Evolutionary conservation across 1,140 invertebrate genomes (phyloP).

Genomic region (Plectus sambesii): DNA sequence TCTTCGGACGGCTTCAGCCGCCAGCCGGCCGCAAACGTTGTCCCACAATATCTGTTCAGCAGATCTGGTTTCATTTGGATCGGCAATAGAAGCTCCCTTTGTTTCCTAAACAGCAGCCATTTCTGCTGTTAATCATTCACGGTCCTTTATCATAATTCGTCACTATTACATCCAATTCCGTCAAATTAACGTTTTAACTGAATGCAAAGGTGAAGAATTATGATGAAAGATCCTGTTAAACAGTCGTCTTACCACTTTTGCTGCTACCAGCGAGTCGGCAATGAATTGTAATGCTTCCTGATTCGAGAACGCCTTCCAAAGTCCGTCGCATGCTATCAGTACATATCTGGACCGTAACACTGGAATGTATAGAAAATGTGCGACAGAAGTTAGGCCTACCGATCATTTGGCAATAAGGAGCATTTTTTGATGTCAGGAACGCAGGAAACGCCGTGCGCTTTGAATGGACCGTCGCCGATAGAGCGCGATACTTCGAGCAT

Average conservation of each 20-base stretch:
- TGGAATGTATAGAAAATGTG: slow-evolving; percentile 9
- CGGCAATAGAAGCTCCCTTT: too few species aligned
- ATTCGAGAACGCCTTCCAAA: slow-evolving; percentile 51
- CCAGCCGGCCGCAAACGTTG: slow-evolving; percentile 46
- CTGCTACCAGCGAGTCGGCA: slow-evolving; percentile 22
- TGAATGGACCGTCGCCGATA: slow-evolving; percentile 52
- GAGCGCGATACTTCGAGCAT: slow-evolving; percentile 52
- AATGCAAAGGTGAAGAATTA: too few species aligned
- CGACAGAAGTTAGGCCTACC: slow-evolving; percentile 29
- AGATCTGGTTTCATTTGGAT: slow-evolving; percentile 20
- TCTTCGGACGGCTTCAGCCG: slow-evolving; percentile 48
- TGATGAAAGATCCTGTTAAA: too few species aligned
- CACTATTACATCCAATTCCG: too few species aligned
- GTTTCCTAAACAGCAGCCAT: too few species aligned
- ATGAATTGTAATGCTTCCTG: slow-evolving; percentile 48
- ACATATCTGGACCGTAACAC: slow-evolving; percentile 45
- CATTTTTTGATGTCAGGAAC: slow-evolving; percentile 51
- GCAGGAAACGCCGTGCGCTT: slow-evolving; percentile 48
- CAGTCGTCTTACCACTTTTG: slow-evolving; percentile 27
- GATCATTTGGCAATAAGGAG: slow-evolving; percentile 48
- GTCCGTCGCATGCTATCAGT: slow-evolving; percentile 51
- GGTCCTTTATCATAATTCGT: too few species aligned
- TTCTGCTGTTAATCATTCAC: too few species aligned
- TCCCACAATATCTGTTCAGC: slow-evolving; percentile 40
- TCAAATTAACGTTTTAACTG: too few species aligned